These are phyloP conservation scores for Centruroides vittatus DNA, from an alignment of 1,140 invertebrate genomes.

Conservation along the genomic window DNA sequence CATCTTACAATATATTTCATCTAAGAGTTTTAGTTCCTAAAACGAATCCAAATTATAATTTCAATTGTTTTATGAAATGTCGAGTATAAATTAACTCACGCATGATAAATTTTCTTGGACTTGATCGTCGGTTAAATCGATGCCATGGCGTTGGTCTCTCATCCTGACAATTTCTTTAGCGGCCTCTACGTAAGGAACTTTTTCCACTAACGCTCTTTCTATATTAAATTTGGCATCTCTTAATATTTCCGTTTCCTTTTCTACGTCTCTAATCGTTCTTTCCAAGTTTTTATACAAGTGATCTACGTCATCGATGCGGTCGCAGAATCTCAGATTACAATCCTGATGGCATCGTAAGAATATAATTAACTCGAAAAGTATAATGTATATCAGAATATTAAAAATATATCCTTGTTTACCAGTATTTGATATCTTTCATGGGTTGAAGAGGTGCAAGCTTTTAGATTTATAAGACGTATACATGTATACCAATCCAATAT, in stretches of 20 bases:
- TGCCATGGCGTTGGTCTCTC: conserved; percentile 1
- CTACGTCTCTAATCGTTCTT: neutral
- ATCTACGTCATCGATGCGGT: conserved; percentile 10
- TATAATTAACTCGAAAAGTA: neutral
- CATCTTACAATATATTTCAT: too few species aligned
- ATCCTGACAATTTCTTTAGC: conserved; percentile 3
- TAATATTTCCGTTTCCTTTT: neutral
- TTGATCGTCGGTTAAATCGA: conserved; percentile 11
- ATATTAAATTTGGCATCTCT: conserved; percentile 3
- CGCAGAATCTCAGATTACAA: conserved; percentile 1
- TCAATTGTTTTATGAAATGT: too few species aligned
- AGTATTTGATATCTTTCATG: too few species aligned
- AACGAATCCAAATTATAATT: too few species aligned
- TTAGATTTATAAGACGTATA: too few species aligned
- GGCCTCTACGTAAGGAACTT: conserved; percentile 3
- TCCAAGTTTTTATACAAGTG: conserved; percentile 7
- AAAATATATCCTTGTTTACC: neutral
- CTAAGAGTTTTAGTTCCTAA: too few species aligned
- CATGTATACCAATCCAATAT: too few species aligned
- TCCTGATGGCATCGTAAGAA: neutral
- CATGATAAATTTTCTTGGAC: neutral
- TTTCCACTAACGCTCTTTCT: neutral
- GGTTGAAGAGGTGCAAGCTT: too few species aligned
- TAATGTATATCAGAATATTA: neutral
- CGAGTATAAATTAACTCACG: too few species aligned